Percentiles rank a stretch among this genome's conserved stretches.
Conservation (phyloP, 2,888 invertebrate genomes). For the Dicroscelio sp. region DNA sequence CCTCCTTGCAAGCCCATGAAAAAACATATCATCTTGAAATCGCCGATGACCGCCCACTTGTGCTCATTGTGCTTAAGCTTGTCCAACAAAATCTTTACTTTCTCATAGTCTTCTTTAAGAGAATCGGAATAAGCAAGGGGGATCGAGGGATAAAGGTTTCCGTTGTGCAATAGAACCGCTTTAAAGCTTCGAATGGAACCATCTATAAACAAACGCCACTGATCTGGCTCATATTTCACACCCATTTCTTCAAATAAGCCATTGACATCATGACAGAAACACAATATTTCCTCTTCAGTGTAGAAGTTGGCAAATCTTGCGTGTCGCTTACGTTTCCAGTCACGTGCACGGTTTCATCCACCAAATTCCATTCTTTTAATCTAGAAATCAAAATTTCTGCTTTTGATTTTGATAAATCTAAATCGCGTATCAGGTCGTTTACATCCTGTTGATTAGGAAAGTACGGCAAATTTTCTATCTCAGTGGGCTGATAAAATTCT, state of each 20-base stretch:
- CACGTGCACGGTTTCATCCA: constrained; percentile 35
- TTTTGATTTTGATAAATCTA: too few relatives aligned
- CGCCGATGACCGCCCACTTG: background rate
- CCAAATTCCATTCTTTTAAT: constrained; percentile 78
- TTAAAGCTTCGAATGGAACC: constrained; percentile 51
- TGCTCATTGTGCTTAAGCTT: too few relatives aligned
- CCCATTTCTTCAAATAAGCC: constrained; percentile 45
- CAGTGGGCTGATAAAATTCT: too few relatives aligned
- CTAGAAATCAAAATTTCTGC: constrained; percentile 81
- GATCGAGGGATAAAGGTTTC: constrained; percentile 86
- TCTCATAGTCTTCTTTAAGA: background rate
- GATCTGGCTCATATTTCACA: constrained; percentile 20
- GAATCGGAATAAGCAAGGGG: constrained; percentile 85
- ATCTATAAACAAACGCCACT: constrained; percentile 31
- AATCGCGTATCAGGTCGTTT: too few relatives aligned
- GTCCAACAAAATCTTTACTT: too few relatives aligned
- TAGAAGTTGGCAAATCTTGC: constrained; percentile 26
- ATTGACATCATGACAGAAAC: constrained; percentile 47
- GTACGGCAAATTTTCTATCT: too few relatives aligned
- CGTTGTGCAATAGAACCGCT: constrained; percentile 84
- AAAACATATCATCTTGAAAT: constrained; percentile 36
- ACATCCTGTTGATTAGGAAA: too few relatives aligned
- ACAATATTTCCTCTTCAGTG: constrained; percentile 38
- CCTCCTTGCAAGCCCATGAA: constrained; percentile 16
- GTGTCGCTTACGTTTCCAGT: constrained; percentile 46